Base-by-base conservation (phyloP, 2,888 invertebrate species). In the Zygogramma bicolorata region DNA sequence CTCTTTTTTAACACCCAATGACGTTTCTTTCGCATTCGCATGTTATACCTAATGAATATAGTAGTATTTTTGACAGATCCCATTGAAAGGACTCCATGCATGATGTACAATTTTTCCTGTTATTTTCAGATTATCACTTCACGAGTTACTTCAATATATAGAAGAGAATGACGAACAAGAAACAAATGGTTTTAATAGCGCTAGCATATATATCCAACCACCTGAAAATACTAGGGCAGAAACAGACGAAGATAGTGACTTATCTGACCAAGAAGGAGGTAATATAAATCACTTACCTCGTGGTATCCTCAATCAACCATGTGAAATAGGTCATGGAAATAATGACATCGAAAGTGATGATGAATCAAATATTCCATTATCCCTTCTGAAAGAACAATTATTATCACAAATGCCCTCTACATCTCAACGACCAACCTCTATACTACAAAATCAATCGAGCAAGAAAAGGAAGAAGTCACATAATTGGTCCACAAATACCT, bases 191-290 rank as follows among this genome's bases (percentile, higher is more conserved):
- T 53, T 18, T 53, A 53, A 53, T 53, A 53, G 53, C 13, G 27
- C 63, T 22, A 42, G 46, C 15, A 46, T 63, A 46, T 63, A 63
- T 46, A 40, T 46, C 42, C 29, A 2, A 42, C 63, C 49, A 46
- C 63, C 63, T 46, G 5, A 63, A 15, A 25, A 46, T 25, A 63
- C 20, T 40, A 27, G 46, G 42, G 63, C 46, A 40, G 63, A 63
- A n/a, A 63, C 63, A 46, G 63, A 63, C 25, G 49, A 63, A 42
- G 63, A 42, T 63, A 63, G 63, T 15, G 63, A 63, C 42, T 42
- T 46, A 40, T 63, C 46, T 42, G 63, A 63, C 46, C 25, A 63
- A 46, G 63, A 63, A 46, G 46, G 13, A 49, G 53, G 49, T 46
- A 46, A 49, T 65, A 18, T 53, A 53, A 65, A 65, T 27, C 65